phyloP scores from a whole-genome alignment of 2,797 vertebrate species.

The Anabacerthia variegaticeps region DNA sequence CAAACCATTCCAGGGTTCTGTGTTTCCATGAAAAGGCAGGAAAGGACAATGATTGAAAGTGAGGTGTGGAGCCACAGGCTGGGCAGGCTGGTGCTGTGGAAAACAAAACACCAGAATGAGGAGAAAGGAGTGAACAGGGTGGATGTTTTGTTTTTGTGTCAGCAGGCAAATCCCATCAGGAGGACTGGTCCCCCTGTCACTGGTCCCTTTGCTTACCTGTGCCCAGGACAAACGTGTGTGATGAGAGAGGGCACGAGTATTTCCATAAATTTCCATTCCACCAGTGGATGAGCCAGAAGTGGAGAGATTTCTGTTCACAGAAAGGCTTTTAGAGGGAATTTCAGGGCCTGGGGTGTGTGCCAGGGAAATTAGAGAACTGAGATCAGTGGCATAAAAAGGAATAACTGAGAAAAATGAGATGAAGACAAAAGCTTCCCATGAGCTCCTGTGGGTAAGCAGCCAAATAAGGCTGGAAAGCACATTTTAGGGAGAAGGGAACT shows the following conservation, averaged over 20 bases:
- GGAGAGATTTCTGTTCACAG: not conserved
- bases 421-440: not conserved
- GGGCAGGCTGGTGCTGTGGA: not conserved
- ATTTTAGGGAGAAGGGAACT: not conserved
- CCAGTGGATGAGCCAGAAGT: not conserved
- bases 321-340: not conserved
- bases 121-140: not conserved
- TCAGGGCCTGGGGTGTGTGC: not conserved
- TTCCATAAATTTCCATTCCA: not conserved
- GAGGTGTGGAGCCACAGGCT: not conserved
- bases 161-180: not conserved
- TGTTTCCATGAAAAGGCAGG: not conserved
- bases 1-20: not conserved
- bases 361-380: not conserved
- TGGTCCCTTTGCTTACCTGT: not conserved
- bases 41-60: not conserved
- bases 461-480: not conserved
- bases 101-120: not conserved
- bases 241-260: rapidly evolving
- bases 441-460: not conserved
- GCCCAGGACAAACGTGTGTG: not conserved
- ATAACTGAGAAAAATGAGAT: not conserved
- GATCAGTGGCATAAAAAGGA: not conserved
- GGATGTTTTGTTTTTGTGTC: not conserved
- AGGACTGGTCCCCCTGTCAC: not conserved